phyloP scores from a whole-genome alignment of 2,888 invertebrate species.

The Escarpia spicata region DNA sequence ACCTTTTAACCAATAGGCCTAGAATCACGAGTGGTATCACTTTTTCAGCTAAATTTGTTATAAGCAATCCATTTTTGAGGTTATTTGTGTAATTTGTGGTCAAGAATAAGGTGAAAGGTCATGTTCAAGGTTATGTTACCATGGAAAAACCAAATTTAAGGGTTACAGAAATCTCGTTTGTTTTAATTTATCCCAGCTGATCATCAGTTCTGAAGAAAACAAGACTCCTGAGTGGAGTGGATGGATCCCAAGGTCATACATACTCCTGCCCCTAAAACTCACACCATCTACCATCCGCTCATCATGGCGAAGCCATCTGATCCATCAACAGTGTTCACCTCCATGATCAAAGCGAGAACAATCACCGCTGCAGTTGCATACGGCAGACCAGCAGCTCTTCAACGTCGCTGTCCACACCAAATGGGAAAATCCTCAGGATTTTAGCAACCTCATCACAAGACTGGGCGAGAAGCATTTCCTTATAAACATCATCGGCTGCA shows the following conservation, averaged over 20 bases:
- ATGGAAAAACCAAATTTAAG: too few relatives aligned
- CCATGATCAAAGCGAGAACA: conserved; percentile 36
- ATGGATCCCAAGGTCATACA: conserved; percentile 23
- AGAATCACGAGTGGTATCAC: too few relatives aligned
- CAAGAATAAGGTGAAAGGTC: too few relatives aligned
- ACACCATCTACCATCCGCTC: conserved; percentile 38
- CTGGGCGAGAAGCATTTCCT: conserved; percentile 46
- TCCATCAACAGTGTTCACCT: conserved; percentile 38
- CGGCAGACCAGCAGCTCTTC: conserved; percentile 43
- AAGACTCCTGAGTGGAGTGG: too few relatives aligned
- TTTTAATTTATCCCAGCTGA: too few relatives aligned
- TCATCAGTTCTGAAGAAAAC: too few relatives aligned
- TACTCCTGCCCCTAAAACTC: conserved; percentile 27
- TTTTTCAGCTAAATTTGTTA: too few relatives aligned
- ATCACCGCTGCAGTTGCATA: conserved; percentile 31
- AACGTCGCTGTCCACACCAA: conserved; percentile 37
- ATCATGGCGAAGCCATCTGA: conserved; percentile 39
- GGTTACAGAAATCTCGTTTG: too few relatives aligned
- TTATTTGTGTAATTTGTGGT: too few relatives aligned
- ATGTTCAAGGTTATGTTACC: too few relatives aligned
- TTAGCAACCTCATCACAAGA: conserved; percentile 35
- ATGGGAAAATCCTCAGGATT: conserved; percentile 42
- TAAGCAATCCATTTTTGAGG: too few relatives aligned
- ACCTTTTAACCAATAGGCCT: too few relatives aligned
- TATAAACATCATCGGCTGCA: conserved; percentile 46